These are phyloP conservation scores for Onychostoma macrolepis DNA, from an alignment of 2,113 vertebrate genomes.

Conservation along the genomic window DNA sequence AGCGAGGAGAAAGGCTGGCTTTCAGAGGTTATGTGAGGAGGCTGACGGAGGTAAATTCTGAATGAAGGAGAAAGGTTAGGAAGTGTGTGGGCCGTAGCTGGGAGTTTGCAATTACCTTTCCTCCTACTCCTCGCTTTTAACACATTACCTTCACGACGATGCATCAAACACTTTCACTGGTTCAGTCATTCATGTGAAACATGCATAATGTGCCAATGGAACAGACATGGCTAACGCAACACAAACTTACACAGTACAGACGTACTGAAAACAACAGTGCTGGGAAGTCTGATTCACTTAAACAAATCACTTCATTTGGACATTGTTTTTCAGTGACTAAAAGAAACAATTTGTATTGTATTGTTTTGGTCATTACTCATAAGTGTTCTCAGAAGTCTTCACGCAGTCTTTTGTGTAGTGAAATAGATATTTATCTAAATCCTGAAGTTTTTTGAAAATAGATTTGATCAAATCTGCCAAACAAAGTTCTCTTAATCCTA, in stretches of 20 bases:
- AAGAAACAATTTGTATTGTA: not conserved
- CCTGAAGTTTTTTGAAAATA: not conserved
- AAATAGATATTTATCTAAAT: not conserved
- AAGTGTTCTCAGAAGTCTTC: not conserved
- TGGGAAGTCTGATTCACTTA: conserved; percentile 16
- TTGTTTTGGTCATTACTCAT: not conserved
- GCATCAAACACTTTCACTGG: not conserved
- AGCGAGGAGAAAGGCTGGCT: not conserved
- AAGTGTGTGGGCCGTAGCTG: conserved; percentile 28
- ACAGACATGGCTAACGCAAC: not conserved
- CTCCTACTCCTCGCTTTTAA: conserved; percentile 26
- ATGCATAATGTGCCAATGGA: not conserved
- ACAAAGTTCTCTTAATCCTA: not conserved
- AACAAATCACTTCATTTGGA: not conserved
- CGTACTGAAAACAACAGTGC: not conserved
- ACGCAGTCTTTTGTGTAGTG: not conserved
- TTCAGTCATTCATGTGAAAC: conserved; percentile 6
- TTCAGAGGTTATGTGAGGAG: not conserved
- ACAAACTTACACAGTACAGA: not conserved
- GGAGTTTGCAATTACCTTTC: conserved; percentile 31
- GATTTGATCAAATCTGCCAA: not conserved
- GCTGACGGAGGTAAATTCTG: not conserved
- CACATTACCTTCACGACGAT: not conserved
- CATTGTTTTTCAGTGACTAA: not conserved
- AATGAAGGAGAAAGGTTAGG: conserved; percentile 24